These are phyloP conservation scores for Caenorhabditis sp. DNA, from an alignment of 2,888 invertebrate species.

Conservation along the genomic window DNA sequence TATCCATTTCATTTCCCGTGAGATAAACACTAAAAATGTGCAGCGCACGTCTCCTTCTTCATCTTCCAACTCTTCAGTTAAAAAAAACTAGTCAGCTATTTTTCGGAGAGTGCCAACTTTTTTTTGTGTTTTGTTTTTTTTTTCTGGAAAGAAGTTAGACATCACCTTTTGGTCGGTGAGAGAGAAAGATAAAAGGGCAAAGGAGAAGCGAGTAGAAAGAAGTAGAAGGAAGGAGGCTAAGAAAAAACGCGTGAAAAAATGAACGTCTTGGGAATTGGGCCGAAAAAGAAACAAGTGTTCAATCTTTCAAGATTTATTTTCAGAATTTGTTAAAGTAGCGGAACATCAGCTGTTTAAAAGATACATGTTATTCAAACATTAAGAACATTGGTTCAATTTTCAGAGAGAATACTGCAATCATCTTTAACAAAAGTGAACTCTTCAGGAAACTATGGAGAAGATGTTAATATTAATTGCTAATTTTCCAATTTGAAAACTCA, in stretches of 20 bases:
- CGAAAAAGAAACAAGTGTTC: neutral
- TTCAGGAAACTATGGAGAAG: too few species aligned
- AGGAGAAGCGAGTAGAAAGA: too few species aligned
- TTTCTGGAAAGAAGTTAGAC: slow-evolving; percentile 3
- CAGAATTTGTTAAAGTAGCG: too few species aligned
- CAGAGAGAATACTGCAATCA: too few species aligned
- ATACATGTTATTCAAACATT: too few species aligned
- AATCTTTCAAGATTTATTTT: neutral
- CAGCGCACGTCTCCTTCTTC: neutral
- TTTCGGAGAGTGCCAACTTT: neutral
- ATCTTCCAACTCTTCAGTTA: neutral
- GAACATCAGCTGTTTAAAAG: too few species aligned
- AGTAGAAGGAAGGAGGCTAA: neutral
- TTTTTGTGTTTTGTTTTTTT: neutral
- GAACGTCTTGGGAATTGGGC: neutral
- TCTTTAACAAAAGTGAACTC: too few species aligned
- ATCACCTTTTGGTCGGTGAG: neutral
- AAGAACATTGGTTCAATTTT: too few species aligned
- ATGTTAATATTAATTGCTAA: too few species aligned
- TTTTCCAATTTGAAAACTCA: too few species aligned
- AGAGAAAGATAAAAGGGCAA: too few species aligned
- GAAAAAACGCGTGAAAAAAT: neutral
- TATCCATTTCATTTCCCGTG: slow-evolving; percentile 5
- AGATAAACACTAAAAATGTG: slow-evolving; percentile 4
- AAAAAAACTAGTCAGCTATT: neutral